Conservation (phyloP, 2,888 invertebrate genomes). For the Omphaloscelis lunosa region DNA sequence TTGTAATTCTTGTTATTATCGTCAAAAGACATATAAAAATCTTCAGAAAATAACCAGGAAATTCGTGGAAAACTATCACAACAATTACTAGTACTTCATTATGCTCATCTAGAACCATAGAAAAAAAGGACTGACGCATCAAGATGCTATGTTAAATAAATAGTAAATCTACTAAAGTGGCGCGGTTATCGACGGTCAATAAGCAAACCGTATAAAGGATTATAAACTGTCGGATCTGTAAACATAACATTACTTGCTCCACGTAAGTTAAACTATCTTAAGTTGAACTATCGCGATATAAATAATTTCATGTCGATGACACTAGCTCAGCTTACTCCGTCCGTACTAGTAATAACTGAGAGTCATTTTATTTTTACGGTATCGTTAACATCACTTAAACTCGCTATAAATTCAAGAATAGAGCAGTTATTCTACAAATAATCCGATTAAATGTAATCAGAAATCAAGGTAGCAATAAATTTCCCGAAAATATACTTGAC, state of each 20-base stretch:
- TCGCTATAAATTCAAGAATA: conserved; percentile 18
- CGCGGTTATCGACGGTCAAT: neutral
- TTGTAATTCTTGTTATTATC: neutral
- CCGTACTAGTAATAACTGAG: conserved; percentile 8
- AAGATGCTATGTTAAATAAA: neutral
- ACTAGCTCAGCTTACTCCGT: conserved; percentile 9
- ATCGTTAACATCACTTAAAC: conserved; percentile 29
- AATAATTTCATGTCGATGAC: conserved; percentile 18
- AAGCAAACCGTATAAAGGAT: neutral
- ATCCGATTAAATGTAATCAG: neutral
- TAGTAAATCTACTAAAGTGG: neutral
- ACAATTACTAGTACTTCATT: neutral
- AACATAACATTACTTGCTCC: conserved; percentile 4
- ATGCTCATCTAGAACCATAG: neutral
- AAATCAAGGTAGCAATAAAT: neutral
- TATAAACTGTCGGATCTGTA: conserved; percentile 8
- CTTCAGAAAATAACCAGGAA: neutral
- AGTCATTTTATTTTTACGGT: conserved; percentile 25
- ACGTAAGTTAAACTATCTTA: conserved; percentile 5
- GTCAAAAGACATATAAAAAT: neutral
- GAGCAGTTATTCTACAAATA: conserved; percentile 4
- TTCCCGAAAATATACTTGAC: neutral
- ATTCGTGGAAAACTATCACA: neutral
- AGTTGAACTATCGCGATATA: conserved; percentile 18
- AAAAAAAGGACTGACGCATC: neutral